Evolutionary conservation across 2,797 vertebrate genomes (phyloP).

Genomic region (Bradypodion ventrale): DNA sequence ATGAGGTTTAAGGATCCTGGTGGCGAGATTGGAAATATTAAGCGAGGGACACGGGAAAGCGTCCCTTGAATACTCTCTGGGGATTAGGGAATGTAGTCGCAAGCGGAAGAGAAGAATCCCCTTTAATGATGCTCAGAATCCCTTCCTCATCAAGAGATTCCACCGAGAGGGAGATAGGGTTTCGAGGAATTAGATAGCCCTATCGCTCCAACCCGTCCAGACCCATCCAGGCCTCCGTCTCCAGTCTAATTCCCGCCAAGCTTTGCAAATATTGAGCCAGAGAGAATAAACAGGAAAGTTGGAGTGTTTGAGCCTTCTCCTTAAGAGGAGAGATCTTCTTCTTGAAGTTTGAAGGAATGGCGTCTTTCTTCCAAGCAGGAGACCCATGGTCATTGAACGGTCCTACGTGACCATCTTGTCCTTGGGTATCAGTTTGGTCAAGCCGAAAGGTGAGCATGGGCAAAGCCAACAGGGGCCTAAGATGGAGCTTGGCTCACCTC

Average conservation of each 20-base stretch:
- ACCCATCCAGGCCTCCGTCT: background rate
- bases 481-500: too few species aligned
- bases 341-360: background rate
- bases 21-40: conserved; percentile 29
- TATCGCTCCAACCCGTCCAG: fast-evolving
- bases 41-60: background rate
- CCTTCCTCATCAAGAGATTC: background rate
- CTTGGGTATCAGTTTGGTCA: too few species aligned
- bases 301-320: background rate
- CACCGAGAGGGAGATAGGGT: fast-evolving
- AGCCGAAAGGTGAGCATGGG: too few species aligned
- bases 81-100: background rate
- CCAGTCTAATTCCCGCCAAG: background rate
- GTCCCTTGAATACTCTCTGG: conserved; percentile 9
- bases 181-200: fast-evolving
- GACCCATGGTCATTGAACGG: too few species aligned
- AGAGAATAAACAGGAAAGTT: background rate
- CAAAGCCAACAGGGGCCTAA: too few species aligned
- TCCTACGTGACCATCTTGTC: too few species aligned
- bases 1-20: background rate
- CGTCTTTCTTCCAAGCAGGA: background rate
- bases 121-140: background rate
- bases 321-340: background rate
- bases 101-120: background rate
- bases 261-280: fast-evolving